phyloP scores from a whole-genome alignment of 2,113 vertebrate genomes.

The Monarcha castaneiventris region DNA sequence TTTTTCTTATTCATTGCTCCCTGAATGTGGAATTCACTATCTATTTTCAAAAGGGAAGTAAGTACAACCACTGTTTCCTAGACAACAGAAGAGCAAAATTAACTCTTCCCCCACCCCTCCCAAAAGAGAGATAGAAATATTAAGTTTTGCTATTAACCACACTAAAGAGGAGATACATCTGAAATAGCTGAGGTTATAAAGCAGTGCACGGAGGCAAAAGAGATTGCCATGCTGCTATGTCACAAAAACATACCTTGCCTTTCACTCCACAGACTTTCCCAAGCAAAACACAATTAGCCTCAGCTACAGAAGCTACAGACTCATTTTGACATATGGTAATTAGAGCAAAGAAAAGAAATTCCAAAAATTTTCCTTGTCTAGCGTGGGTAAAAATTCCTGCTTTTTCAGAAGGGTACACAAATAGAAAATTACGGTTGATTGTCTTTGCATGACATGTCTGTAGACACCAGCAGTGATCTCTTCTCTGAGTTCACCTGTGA shows the following conservation, averaged over 20 bases:
- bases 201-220: not conserved
- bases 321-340: not conserved
- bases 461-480: fast-evolving
- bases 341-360: not conserved
- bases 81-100: slow-evolving; percentile 60
- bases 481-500: not conserved
- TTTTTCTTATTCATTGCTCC: slow-evolving; percentile 55
- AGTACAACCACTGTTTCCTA: slow-evolving; percentile 53
- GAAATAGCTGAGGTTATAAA: not conserved
- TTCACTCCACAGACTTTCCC: not conserved
- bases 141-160: not conserved
- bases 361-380: not conserved
- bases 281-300: not conserved
- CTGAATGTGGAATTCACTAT: slow-evolving; percentile 47
- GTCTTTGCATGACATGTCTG: not conserved
- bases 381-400: not conserved
- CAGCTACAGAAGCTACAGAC: not conserved
- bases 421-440: not conserved
- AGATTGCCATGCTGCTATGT: fast-evolving
- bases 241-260: not conserved
- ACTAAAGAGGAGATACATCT: not conserved
- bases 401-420: not conserved
- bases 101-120: slow-evolving; percentile 35
- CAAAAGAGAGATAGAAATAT: not conserved
- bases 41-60: slow-evolving; percentile 50